Base-by-base conservation (phyloP, 2,888 invertebrate genomes). In the Perizoma affinitatum region DNA sequence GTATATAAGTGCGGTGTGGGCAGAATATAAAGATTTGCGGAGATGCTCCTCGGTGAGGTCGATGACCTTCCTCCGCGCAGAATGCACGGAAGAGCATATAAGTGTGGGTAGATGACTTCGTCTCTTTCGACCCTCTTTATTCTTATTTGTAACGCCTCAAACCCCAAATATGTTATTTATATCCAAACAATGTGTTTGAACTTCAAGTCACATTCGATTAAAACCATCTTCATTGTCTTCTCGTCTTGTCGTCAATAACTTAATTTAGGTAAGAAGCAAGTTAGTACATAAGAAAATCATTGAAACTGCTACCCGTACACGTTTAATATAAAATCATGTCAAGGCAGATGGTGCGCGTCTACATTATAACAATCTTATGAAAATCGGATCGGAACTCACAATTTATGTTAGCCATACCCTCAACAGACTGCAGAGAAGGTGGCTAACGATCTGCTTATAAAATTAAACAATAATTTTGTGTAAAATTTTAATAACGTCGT, bases 1-100 rank as follows among this genome's bases (percentile, higher is more conserved):
- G 68, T 66, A 65, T 72, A 68, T 74, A 66, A 71, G 67, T 72
- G 64, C 58, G 60, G 65, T 65, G 71, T 75, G 73, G 72, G 72
- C 73, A 75, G 77, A 78, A 76, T 79, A 84, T 86, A 85, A 87
- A 87, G 84, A 86, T 90, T 87, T 83, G 85, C 85, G 80, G 80
- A 85, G 86, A 85, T 85, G 82, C 84, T 86, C 78, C 80, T 82
- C 75, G 68, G 70, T 68, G 76, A 72, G 90, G 83, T 88, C 86
- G 83, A 78, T 76, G 84, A 86, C 84, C 89, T 81, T 72, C 72
- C 73, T 76, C 72, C 75, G 76, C 79, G 78, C 80, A 80, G 80
- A 84, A 82, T 86, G 84, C 86, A 82, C 76, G 80, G 80, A 86
- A 82, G 80, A 83, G 78, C 78, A 82, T 71, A 59, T 61, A 75